Evolutionary conservation across 2,888 invertebrate species (phyloP).

Genomic region (Cheilosia variabilis): DNA sequence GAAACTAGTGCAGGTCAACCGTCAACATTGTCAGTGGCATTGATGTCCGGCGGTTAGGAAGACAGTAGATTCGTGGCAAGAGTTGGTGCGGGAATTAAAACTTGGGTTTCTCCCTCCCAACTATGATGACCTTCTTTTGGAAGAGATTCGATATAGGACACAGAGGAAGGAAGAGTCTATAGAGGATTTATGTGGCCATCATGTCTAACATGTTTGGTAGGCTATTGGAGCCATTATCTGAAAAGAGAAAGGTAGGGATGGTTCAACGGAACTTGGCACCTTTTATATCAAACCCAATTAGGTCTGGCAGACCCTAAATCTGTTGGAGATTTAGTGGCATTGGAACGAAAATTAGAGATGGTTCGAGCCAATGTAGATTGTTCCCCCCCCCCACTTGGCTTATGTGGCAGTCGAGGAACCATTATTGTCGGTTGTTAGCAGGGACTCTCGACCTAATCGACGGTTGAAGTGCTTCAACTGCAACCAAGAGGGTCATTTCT

Average conservation of each 20-base stretch:
- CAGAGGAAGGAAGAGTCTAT: too few relatives aligned
- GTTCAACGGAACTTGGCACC: too few relatives aligned
- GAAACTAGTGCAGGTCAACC: neutral
- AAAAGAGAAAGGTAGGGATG: too few relatives aligned
- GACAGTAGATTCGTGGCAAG: neutral
- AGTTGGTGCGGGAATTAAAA: constrained; percentile 14
- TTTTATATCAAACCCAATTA: too few relatives aligned
- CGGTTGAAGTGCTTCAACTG: too few relatives aligned
- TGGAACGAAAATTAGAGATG: neutral
- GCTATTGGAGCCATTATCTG: too few relatives aligned
- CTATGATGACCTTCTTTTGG: constrained; percentile 35
- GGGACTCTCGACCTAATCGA: neutral
- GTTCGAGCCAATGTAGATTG: neutral
- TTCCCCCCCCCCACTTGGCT: neutral
- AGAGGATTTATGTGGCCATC: too few relatives aligned
- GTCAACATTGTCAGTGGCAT: neutral
- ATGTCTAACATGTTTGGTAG: too few relatives aligned
- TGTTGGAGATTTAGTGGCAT: neutral
- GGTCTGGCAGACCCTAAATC: neutral
- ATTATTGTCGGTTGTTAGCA: neutral
- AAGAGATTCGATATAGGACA: too few relatives aligned
- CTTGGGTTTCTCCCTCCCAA: constrained; percentile 13
- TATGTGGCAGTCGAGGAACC: neutral
- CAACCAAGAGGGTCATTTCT: neutral
- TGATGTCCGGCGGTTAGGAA: constrained; percentile 2